A percentile compares a stretch with the other conserved stretches of the same genome.
These are phyloP conservation scores for Spheniscus mendiculus DNA, from an alignment of 2,113 vertebrate genomes.

Conservation along the genomic window DNA sequence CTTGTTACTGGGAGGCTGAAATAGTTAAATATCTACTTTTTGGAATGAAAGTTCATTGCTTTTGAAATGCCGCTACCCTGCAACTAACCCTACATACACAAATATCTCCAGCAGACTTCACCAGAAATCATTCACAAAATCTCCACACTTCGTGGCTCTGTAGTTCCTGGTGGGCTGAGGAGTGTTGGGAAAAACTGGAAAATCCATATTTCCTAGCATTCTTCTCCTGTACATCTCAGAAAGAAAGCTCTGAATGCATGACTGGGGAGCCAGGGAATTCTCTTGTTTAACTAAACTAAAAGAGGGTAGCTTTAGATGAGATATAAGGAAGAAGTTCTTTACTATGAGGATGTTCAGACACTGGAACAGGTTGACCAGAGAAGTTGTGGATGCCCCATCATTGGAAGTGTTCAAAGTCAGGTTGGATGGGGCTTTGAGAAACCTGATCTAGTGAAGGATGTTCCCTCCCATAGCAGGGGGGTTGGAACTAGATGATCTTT, in stretches of 20 bases:
- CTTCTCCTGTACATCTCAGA: background rate
- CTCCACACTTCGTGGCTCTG: background rate
- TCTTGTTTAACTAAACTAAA: background rate
- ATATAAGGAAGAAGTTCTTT: background rate
- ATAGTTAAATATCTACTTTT: background rate
- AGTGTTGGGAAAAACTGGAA: background rate
- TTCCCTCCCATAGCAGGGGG: rapidly evolving
- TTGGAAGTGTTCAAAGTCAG: rapidly evolving
- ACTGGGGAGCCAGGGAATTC: background rate
- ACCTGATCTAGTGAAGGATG: rapidly evolving
- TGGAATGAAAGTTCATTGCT: background rate
- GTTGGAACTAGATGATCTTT: rapidly evolving
- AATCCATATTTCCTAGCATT: background rate
- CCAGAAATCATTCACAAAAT: background rate
- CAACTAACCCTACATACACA: background rate
- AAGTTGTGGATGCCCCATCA: background rate
- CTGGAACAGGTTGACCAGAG: background rate
- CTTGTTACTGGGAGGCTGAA: background rate
- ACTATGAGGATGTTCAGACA: rapidly evolving
- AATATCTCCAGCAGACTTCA: background rate
- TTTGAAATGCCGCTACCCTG: background rate
- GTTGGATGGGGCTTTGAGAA: rapidly evolving
- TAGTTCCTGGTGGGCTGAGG: background rate
- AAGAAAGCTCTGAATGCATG: background rate
- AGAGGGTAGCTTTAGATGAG: rapidly evolving